Evolutionary conservation across 2,113 vertebrate species (phyloP), one percentile per base, ranked within the genome.

Genomic region (Amazona guildingii): DNA sequence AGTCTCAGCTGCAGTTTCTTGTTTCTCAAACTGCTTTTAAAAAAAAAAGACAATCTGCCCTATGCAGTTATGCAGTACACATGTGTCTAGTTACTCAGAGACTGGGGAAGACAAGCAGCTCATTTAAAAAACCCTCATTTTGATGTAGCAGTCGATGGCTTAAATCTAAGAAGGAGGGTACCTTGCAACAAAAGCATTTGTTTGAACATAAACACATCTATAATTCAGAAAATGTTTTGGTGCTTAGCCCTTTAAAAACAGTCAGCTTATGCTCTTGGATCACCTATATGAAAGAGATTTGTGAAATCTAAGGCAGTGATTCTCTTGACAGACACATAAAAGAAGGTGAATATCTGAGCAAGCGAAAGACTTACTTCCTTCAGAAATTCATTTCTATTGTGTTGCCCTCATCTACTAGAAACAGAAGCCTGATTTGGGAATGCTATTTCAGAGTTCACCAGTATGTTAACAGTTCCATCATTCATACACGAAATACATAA

Each of bases 1-100:
- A 95, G 70, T 81, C 78, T 94, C 83, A 79, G 92, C 57, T 94
- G 88, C 78, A 94, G 83, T 84, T 96, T 94, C 92, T 94, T 84
- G 70, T 85, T 96, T 92, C 67, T 59, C 31, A 84, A 62, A 23
- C 72, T 62, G 35, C 48, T 52, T 37, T 9, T 10, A 79, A 4
- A 15, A 55, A 70, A n/a, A 35, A 37, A 37, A 39, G 69, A 90
- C 57, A 68, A 85, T 88, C 51, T 63, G 35, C 75, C 44, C 69
- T 69, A 11, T 57, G 78, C 59, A 67, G 25, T 73, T 69, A 10
- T 57, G 78, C 54, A 67, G 23, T 69, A 69, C 70, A 92, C 8
- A 7, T 77, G 54, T 86, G 61, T 87, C 51, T 79, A 80, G 77
- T 92, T 92, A 94, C 29, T 20, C 25, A 41, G 48, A 31, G 41